These are phyloP conservation scores for Colius striatus DNA, from an alignment of 2,113 vertebrate species.

Conservation along the genomic window DNA sequence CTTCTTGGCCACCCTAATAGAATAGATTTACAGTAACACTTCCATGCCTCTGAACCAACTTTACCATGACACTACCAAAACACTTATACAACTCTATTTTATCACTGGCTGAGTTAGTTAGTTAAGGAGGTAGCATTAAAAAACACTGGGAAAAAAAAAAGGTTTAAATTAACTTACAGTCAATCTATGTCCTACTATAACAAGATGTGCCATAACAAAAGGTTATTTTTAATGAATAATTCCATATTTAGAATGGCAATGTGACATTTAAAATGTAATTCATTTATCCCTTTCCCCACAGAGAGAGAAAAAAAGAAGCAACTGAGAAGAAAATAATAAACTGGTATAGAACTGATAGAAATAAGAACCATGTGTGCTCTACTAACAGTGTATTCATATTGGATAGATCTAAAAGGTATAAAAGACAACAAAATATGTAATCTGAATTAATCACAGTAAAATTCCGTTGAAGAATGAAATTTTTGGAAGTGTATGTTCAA, in stretches of 20 bases:
- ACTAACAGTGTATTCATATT: neutral
- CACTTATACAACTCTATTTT: neutral
- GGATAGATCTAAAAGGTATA: neutral
- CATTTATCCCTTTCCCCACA: neutral
- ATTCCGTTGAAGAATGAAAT: neutral
- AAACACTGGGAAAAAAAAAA: neutral
- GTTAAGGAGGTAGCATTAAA: neutral
- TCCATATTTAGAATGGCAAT: neutral
- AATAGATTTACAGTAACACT: neutral
- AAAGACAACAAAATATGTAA: neutral
- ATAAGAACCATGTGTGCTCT: neutral
- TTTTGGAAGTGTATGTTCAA: neutral
- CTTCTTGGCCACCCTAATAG: neutral
- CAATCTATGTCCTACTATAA: neutral
- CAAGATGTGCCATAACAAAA: neutral
- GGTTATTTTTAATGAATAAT: constrained; percentile 13
- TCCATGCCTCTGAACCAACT: neutral
- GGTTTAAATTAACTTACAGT: neutral
- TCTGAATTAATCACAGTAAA: neutral
- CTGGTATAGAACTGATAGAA: neutral
- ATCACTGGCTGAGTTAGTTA: neutral
- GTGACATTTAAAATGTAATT: constrained; percentile 24
- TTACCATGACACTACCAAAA: neutral
- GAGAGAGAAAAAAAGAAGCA: neutral
- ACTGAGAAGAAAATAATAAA: neutral